Evolutionary conservation across 2,797 vertebrate species (phyloP).

Genomic region (Microcaecilia unicolor): DNA sequence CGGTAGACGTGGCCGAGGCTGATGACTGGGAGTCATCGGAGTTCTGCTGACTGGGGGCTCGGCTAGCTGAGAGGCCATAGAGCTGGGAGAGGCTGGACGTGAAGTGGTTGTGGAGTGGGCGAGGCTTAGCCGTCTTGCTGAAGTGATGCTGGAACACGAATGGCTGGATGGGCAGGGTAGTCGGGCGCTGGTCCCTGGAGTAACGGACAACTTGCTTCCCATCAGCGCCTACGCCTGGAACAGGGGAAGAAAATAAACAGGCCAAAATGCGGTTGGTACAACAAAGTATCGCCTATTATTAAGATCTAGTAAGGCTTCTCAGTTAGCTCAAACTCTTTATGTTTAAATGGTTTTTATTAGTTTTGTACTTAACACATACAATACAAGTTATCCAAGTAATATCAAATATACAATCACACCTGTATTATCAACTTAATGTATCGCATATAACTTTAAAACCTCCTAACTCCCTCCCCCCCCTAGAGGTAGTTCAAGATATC

Average conservation of each 20-base stretch:
- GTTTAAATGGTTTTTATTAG: too few species aligned
- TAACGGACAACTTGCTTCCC: conserved; percentile 76
- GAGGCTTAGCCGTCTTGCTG: conserved; percentile 64
- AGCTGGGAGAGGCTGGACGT: conserved; percentile 66
- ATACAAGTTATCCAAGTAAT: too few species aligned
- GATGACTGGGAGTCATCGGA: conserved; percentile 31
- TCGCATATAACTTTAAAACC: too few species aligned
- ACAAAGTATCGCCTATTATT: too few species aligned
- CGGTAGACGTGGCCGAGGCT: not conserved
- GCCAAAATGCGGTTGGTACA: not conserved
- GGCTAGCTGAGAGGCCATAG: conserved; percentile 56
- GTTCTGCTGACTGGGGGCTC: conserved; percentile 40
- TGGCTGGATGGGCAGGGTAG: conserved; percentile 91
- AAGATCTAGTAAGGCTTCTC: too few species aligned
- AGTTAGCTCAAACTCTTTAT: too few species aligned
- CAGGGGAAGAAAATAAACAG: not conserved
- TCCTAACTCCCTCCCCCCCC: too few species aligned
- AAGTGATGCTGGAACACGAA: conserved; percentile 95
- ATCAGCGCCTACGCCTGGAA: conserved; percentile 58
- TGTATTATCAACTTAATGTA: too few species aligned
- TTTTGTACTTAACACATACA: too few species aligned
- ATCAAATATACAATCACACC: too few species aligned
- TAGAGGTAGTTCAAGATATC: too few species aligned
- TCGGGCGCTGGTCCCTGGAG: conserved; percentile 91
- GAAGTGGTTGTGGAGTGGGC: conserved; percentile 72